Evolutionary conservation across 2,888 invertebrate genomes (phyloP).

Genomic region (Platycnemis pennipes): DNA sequence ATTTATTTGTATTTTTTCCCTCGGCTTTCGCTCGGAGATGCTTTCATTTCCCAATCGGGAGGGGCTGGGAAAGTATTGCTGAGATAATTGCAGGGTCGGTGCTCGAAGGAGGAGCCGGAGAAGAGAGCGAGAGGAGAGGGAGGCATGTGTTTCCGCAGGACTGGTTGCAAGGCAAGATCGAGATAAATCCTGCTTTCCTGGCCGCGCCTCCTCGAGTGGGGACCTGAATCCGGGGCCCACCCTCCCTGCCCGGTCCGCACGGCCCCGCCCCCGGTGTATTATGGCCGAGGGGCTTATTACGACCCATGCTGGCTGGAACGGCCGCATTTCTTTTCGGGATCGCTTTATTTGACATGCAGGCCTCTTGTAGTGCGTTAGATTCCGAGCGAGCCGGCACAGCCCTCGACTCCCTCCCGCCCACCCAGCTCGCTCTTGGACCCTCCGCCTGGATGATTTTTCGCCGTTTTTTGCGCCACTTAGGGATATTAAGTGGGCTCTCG

Average conservation of each 20-base stretch:
- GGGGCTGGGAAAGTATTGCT: neutral
- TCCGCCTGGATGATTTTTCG: too few relatives aligned
- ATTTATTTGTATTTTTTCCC: neutral
- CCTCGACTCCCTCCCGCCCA: too few relatives aligned
- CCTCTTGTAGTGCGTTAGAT: too few relatives aligned
- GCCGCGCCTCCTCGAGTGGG: neutral
- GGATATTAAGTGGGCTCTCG: too few relatives aligned
- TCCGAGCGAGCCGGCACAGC: too few relatives aligned
- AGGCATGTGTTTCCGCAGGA: neutral
- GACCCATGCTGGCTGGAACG: too few relatives aligned
- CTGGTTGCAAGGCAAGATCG: conserved; percentile 41
- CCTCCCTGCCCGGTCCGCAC: neutral
- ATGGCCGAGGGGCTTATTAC: neutral
- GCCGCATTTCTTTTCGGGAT: too few relatives aligned
- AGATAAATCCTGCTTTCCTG: conserved; percentile 19
- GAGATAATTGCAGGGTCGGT: neutral
- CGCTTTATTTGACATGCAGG: too few relatives aligned
- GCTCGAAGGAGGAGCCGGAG: neutral
- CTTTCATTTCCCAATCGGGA: neutral
- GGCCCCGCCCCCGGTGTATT: neutral
- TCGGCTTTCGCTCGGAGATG: neutral
- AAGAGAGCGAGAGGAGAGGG: neutral
- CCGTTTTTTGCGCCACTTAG: too few relatives aligned
- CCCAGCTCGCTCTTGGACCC: too few relatives aligned
- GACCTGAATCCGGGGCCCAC: neutral